phyloP scores from a whole-genome alignment of 1,140 invertebrate species.

The Platorchestia sp. region DNA sequence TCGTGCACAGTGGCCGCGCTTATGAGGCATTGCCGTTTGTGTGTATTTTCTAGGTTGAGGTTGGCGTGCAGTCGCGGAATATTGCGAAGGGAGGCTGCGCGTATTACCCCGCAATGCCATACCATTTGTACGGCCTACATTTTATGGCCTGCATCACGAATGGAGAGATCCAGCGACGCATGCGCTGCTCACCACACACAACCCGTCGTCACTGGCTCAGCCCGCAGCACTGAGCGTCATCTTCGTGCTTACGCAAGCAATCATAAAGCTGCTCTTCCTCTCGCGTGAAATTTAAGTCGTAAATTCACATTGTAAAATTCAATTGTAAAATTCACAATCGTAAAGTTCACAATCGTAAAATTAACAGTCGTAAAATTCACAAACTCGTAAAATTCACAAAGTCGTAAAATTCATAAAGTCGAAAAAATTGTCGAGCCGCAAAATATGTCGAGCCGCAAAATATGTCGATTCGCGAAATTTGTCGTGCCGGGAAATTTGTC shows the following conservation, averaged over 20 bases:
- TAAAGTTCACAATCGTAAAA: no score
- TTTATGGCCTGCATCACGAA: slow-evolving; percentile 22
- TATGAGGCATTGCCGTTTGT: not conserved
- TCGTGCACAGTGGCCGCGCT: not conserved
- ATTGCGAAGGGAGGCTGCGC: not conserved
- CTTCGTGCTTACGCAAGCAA: not conserved
- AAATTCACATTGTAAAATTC: no score
- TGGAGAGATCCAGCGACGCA: not conserved
- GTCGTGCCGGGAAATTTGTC: no score
- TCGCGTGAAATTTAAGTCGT: no score
- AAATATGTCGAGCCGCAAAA: no score
- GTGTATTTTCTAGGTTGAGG: not conserved
- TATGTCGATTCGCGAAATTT: no score
- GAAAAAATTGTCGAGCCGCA: no score
- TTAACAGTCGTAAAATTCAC: no score
- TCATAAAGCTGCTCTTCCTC: no score
- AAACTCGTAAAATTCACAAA: no score
- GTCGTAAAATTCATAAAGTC: no score
- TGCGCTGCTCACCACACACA: not conserved
- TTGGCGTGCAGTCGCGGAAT: not conserved
- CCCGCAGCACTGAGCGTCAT: not conserved
- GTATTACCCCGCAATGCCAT: not conserved
- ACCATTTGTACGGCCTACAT: not conserved
- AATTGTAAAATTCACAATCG: no score
- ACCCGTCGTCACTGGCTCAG: not conserved